Base-by-base conservation (phyloP, 2,888 invertebrate genomes). In the Ectropis crepuscularia region DNA sequence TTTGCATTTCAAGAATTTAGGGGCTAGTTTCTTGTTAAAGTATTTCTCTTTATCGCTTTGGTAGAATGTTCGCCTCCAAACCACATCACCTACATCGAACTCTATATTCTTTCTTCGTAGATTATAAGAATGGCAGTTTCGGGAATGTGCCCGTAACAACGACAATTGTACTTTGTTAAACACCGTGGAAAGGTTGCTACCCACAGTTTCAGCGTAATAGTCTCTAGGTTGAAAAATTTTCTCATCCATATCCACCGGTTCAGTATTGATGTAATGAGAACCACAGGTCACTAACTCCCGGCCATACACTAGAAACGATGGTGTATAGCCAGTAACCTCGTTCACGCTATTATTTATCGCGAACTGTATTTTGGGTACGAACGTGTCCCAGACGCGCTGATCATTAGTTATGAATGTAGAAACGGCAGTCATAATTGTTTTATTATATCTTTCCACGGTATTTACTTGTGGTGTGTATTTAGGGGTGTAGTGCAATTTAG, bases 281-380 rank as follows among this genome's bases (percentile, higher is more conserved):
- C 73, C 68, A 46, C 61, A 54, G 36, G 45, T 39, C 9, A 63
- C 43, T 38, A 53, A 61, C 49, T 59, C 59, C 6, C 59, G 43
- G 7, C 70, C 72, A 50, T 53, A 61, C 0, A 74, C 72, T 10
- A 73, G 47, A 46, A 74, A 71, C 5, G 69, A 59, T 0, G 74
- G 72, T 7, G 72, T 69, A 16, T 58, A 63, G 12, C 68, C 69
- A 2, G 76, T 74, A 0, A 58, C 65, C 16, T 74, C 73, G 53
- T 69, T 74, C 0, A 71, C 73, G 0, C 72, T 70, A 8, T 28
- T 72, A 49, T 74, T 74, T 0, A 76, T 57, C 0, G 74, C 72
- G 42, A 73, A 72, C 28, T 72, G 71, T 5, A 73, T 63, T 37
- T 62, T 65, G 6, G 68, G 57, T 6, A 73, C 47, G 67, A 72